Evolutionary conservation across 64 coral and sea anemone species (phyloP).

Genomic region (Cladopsammia gracilis): DNA sequence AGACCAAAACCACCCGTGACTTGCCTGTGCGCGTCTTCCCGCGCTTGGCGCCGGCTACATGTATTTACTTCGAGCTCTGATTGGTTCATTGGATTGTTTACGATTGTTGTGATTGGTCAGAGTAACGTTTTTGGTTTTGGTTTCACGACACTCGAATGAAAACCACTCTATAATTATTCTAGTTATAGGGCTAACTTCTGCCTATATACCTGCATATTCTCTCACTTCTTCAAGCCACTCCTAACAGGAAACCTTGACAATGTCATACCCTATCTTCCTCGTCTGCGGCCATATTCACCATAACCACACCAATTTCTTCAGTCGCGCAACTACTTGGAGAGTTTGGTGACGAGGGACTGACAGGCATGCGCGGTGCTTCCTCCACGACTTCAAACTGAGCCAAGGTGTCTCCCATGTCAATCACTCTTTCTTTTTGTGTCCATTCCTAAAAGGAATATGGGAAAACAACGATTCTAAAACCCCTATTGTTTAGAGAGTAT

Average conservation of each 20-base stretch:
- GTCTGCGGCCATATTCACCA: neutral
- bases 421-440: constrained; percentile 71
- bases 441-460: constrained; percentile 64
- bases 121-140: too few relatives aligned
- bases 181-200: too few relatives aligned
- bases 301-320: neutral
- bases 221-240: neutral
- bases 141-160: too few relatives aligned
- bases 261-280: neutral
- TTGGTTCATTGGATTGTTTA: too few relatives aligned
- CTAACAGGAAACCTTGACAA: neutral
- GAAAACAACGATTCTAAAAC: neutral
- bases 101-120: too few relatives aligned
- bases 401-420: constrained; percentile 48
- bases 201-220: neutral
- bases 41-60: too few relatives aligned
- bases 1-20: too few relatives aligned
- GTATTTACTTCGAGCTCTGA: too few relatives aligned
- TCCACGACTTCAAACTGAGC: constrained; percentile 42
- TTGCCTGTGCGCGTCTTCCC: too few relatives aligned
- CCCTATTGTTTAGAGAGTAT: neutral
- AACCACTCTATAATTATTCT: too few relatives aligned
- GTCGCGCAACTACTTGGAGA: neutral
- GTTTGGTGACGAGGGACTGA: neutral
- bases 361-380: constrained; percentile 9